A percentile compares a stretch with the other conserved stretches of the same genome.
These are phyloP conservation scores for Steinernema khuongi DNA, from an alignment of 1,140 invertebrate species.

Conservation along the genomic window DNA sequence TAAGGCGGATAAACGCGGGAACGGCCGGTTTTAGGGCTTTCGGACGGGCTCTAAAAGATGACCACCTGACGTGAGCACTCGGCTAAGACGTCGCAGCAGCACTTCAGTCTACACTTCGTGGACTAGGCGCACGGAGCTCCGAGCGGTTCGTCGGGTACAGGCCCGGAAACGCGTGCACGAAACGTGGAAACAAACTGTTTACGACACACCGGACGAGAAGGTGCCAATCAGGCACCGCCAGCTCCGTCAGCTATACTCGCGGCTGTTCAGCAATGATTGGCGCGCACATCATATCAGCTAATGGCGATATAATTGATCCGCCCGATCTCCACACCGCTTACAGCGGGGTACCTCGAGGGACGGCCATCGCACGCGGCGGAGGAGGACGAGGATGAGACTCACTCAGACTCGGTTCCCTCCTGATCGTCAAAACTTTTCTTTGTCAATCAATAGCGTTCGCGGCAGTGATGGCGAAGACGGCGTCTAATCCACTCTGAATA, in stretches of 20 bases:
- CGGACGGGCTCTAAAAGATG: neutral
- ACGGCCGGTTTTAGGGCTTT: neutral
- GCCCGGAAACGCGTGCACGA: too few relatives aligned
- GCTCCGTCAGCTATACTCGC: slow-evolving; percentile 4
- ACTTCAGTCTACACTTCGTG: too few relatives aligned
- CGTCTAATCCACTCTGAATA: neutral
- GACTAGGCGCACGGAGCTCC: too few relatives aligned
- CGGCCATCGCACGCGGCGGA: slow-evolving; percentile 8
- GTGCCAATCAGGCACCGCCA: neutral
- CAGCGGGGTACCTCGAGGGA: neutral
- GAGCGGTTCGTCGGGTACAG: too few relatives aligned
- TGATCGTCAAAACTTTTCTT: slow-evolving; percentile 15
- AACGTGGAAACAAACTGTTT: too few relatives aligned
- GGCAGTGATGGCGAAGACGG: neutral
- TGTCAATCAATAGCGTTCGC: neutral
- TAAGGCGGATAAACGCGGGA: neutral
- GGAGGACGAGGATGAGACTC: neutral
- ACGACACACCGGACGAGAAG: too few relatives aligned
- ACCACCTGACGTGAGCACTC: neutral
- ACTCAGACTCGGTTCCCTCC: neutral
- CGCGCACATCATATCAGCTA: slow-evolving; percentile 10
- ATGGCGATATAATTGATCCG: slow-evolving; percentile 12
- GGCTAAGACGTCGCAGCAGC: neutral
- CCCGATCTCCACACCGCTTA: neutral
- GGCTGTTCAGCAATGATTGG: slow-evolving; percentile 12